Conservation (phyloP, 1,140 invertebrate genomes). For the Aethina tumida region DNA sequence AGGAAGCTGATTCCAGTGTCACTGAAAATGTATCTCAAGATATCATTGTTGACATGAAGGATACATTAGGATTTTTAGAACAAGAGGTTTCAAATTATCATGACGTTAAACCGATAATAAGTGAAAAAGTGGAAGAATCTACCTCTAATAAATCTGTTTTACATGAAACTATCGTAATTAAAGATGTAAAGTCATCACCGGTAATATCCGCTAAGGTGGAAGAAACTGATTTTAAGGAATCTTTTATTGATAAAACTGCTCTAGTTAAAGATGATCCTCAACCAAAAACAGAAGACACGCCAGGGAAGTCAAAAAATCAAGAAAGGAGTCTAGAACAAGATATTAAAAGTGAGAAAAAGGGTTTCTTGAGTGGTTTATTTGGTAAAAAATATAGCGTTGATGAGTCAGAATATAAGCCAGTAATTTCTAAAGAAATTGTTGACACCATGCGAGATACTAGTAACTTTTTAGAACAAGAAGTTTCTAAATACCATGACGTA, state of each 20-base stretch:
- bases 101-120: conserved; percentile 3
- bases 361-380: too few species aligned
- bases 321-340: conserved; percentile 2
- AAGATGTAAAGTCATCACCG: too few species aligned
- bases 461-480: conserved; percentile 14
- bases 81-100: conserved; percentile 7
- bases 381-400: too few species aligned
- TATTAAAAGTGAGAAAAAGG: conserved; percentile 10
- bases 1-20: conserved; percentile 12
- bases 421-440: conserved; percentile 7
- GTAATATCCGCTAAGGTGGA: too few species aligned
- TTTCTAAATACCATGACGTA: conserved; percentile 17
- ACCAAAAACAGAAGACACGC: not conserved
- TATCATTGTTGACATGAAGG: conserved; percentile 3
- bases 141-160: too few species aligned
- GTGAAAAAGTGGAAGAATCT: too few species aligned
- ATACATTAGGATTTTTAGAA: conserved; percentile 3
- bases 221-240: too few species aligned
- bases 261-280: too few species aligned
- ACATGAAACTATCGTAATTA: too few species aligned
- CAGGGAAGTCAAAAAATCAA: not conserved
- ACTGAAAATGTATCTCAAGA: conserved; percentile 4
- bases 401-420: conserved; percentile 7
- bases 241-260: too few species aligned
- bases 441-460: conserved; percentile 8